Evolutionary conservation across 37 sponge, comb jelly and placozoan species (phyloP), one percentile per base, ranked within the genome.

Genomic region (Haliclona indistincta): DNA sequence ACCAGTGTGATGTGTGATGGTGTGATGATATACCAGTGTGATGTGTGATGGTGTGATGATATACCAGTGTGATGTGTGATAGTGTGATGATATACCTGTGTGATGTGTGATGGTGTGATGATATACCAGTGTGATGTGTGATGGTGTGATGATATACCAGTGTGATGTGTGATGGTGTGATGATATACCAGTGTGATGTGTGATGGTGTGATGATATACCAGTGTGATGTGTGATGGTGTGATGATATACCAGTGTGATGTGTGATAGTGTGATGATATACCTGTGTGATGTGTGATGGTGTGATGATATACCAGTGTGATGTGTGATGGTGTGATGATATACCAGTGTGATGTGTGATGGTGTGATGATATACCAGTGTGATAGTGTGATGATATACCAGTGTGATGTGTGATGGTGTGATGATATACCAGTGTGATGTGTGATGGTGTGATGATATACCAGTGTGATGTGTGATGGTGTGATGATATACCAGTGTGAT

Each of bases 31-130:
- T 42, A 68, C 2, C 6, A n/a, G 44, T 23, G 22, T 20, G n/a
- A 7, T 58, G 22, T 25, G 22, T 25, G 11, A 25, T n/a, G 15
- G 25, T 60, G 19, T 60, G 29, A 0, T 17, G 26, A 40, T 8
- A 0, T 22, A 72, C 33, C 54, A 91, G 91, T 77, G 62, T 30
- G 17, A 39, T n/a, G 68, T 82, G 39, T 77, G 78, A 26, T 73
- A 66, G 17, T 66, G 39, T 15, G 38, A 19, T 15, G 13, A 6
- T 66, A 39, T n/a, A n/a, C n/a, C n/a, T n/a, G n/a, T n/a, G 5
- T 20, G 4, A 13, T 7, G 11, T 10, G 17, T 15, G 6, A 22
- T 66, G 67, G 13, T 17, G 13, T 32, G 11, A 58, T 58, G 7
- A n/a, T n/a, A 7, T 35, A 15, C 4, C 22, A 65, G 44, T 68